A percentile compares a stretch with the other conserved stretches of the same genome.
These are phyloP conservation scores for Lerista edwardsae DNA, from an alignment of 2,797 vertebrate species.

Conservation along the genomic window DNA sequence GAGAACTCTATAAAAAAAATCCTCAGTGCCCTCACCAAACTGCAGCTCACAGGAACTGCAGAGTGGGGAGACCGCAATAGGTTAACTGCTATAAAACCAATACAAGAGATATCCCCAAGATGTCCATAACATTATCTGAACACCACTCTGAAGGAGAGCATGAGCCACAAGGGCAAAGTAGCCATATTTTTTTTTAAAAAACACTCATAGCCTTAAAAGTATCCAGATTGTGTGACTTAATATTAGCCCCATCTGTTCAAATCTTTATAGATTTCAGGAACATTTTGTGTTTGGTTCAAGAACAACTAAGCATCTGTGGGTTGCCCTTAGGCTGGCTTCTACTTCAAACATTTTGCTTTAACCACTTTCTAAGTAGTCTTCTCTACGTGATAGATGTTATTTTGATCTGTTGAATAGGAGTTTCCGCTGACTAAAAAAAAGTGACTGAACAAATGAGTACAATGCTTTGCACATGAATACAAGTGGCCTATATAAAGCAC, in stretches of 20 bases:
- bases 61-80: background rate
- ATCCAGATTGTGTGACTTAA: background rate
- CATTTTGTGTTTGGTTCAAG: background rate
- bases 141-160: background rate
- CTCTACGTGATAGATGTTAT: conserved; percentile 40
- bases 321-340: conserved; percentile 15
- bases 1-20: background rate
- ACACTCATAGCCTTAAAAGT: background rate
- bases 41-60: background rate
- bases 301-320: conserved; percentile 22
- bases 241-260: conserved; percentile 19
- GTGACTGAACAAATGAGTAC: conserved; percentile 24
- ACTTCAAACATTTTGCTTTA: conserved; percentile 26
- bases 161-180: background rate
- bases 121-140: background rate
- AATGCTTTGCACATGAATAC: conserved; percentile 28
- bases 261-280: conserved; percentile 5
- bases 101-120: background rate
- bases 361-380: conserved; percentile 21
- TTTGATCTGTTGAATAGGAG: conserved; percentile 28
- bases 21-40: background rate
- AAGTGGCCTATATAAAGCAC: background rate
- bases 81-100: background rate
- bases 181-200: background rate
- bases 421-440: conserved; percentile 9